phyloP scores from a whole-genome alignment of 2,797 vertebrate genomes.

The Vespertilio murinus region DNA sequence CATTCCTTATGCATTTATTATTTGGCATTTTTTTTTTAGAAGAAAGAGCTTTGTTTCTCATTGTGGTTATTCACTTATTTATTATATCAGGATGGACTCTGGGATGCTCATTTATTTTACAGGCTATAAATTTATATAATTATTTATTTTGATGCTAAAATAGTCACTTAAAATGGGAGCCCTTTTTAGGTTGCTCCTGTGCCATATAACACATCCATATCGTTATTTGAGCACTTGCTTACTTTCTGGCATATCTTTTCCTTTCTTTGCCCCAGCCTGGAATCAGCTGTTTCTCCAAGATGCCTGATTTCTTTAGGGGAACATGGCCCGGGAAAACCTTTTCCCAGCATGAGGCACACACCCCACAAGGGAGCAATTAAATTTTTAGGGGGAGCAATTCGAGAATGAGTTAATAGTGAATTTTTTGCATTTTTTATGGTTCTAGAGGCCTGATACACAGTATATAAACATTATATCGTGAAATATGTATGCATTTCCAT shows the following conservation, averaged over 20 bases:
- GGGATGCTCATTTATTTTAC: not conserved
- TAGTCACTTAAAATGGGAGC: not conserved
- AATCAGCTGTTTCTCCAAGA: not conserved
- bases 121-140: not conserved
- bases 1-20: not conserved
- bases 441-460: too few species aligned
- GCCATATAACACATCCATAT: not conserved
- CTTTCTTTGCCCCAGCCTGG: not conserved
- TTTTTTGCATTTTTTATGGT: too few species aligned
- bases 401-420: too few species aligned
- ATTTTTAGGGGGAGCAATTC: too few species aligned
- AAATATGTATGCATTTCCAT: too few species aligned
- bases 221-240: not conserved
- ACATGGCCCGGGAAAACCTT: not conserved
- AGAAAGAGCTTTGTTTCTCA: not conserved
- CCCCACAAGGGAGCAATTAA: too few species aligned
- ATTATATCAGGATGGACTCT: not conserved
- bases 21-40: not conserved
- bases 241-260: not conserved
- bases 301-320: not conserved
- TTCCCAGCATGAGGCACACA: too few species aligned
- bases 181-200: not conserved
- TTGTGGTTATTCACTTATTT: not conserved
- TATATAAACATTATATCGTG: too few species aligned
- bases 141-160: slow-evolving; percentile 1